phyloP scores from a whole-genome alignment of 2,113 vertebrate genomes.

The Chamaea fasciata region DNA sequence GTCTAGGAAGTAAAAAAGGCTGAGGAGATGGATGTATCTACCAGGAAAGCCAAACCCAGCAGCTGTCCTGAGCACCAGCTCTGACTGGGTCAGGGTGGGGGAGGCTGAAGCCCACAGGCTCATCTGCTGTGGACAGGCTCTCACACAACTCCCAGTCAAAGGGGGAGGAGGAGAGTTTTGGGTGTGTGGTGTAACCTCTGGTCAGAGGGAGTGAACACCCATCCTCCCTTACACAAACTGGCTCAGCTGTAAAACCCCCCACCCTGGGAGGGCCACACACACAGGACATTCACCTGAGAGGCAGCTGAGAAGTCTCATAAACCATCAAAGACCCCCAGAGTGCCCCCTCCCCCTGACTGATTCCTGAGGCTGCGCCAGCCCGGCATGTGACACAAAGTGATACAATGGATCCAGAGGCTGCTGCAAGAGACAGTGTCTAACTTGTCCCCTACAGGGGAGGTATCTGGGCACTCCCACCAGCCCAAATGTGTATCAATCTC shows the following conservation, averaged over 20 bases:
- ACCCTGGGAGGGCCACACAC: neutral
- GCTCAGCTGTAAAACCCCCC: neutral
- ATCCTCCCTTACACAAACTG: neutral
- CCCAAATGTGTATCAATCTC: neutral
- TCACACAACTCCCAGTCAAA: neutral
- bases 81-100: neutral
- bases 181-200: too few species aligned
- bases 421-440: neutral
- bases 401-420: neutral
- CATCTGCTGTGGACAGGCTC: neutral
- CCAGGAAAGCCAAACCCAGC: neutral
- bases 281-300: neutral
- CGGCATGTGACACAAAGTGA: rapidly evolving
- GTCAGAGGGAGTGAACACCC: neutral
- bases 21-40: neutral
- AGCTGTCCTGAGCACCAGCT: neutral
- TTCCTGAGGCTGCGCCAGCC: neutral
- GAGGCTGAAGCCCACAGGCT: neutral
- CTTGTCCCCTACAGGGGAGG: rapidly evolving
- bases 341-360: neutral
- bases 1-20: neutral
- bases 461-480: neutral
- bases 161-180: neutral
- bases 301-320: neutral
- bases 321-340: neutral